Percentiles rank a stretch among this genome's conserved stretches.
These are phyloP conservation scores for Catharus fuscescens DNA, from an alignment of 2,113 vertebrate species.

Conservation along the genomic window DNA sequence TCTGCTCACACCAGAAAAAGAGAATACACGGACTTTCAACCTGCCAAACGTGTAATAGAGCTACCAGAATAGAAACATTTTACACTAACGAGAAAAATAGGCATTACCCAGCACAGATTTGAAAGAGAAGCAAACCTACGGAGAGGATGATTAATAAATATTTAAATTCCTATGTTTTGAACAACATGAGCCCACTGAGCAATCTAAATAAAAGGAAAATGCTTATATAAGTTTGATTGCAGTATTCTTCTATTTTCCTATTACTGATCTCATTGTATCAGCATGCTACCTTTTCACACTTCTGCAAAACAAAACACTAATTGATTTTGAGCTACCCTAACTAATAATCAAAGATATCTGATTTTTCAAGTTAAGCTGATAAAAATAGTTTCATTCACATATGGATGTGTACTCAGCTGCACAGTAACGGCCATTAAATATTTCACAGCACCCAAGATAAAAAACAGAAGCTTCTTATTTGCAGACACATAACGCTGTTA, in stretches of 20 bases:
- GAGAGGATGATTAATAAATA: slow-evolving; percentile 47
- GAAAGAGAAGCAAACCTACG: slow-evolving; percentile 20
- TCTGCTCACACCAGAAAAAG: neutral
- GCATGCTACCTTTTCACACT: slow-evolving; percentile 21
- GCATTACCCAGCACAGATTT: neutral
- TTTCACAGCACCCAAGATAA: slow-evolving; percentile 43
- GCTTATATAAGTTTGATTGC: slow-evolving; percentile 41
- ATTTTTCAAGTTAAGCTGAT: slow-evolving; percentile 63
- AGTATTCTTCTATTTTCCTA: slow-evolving; percentile 39
- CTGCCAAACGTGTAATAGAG: neutral
- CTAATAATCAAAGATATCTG: slow-evolving; percentile 56
- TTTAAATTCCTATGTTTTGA: neutral
- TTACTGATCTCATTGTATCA: neutral
- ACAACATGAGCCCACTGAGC: neutral
- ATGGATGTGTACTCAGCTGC: slow-evolving; percentile 62
- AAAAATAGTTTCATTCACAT: slow-evolving; percentile 70
- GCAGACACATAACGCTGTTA: neutral
- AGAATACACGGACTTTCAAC: neutral
- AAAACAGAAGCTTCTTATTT: slow-evolving; percentile 39
- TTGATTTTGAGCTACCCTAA: slow-evolving; percentile 60
- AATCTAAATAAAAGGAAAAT: slow-evolving; percentile 47
- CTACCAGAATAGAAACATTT: slow-evolving; percentile 28
- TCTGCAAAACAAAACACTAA: slow-evolving; percentile 67
- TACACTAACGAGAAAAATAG: neutral
- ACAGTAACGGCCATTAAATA: slow-evolving; percentile 68